These are phyloP conservation scores for Yponomeuta malinellus DNA, from an alignment of 2,888 invertebrate species.

Conservation along the genomic window DNA sequence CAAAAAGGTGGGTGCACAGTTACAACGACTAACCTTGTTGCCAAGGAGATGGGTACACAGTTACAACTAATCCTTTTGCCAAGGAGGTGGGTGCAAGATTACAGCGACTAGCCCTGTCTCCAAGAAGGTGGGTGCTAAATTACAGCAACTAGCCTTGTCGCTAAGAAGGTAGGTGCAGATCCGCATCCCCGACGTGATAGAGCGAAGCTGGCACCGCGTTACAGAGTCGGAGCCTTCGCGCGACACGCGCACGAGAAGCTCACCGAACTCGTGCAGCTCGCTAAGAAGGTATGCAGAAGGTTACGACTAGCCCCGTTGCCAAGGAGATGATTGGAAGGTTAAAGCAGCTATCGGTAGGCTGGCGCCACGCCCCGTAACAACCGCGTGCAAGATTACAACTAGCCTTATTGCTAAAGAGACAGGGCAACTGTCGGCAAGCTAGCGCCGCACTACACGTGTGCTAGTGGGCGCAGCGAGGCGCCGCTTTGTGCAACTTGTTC, in stretches of 20 bases:
- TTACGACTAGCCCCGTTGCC: too few species aligned
- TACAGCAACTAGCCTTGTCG: too few species aligned
- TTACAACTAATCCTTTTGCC: constrained; percentile 37
- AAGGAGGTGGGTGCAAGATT: too few species aligned
- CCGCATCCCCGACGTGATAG: constrained; percentile 87
- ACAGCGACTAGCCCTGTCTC: constrained; percentile 54
- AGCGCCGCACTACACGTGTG: constrained; percentile 90
- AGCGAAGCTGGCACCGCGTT: constrained; percentile 87
- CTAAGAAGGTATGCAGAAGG: constrained; percentile 80
- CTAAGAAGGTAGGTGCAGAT: constrained; percentile 79
- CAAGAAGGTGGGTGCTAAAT: too few species aligned
- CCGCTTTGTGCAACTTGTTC: constrained; percentile 87
- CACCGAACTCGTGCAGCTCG: constrained; percentile 88
- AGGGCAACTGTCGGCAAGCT: constrained; percentile 81
- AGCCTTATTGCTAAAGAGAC: too few species aligned
- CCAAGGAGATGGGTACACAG: too few species aligned
- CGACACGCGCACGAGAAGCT: constrained; percentile 88
- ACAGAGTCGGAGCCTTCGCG: constrained; percentile 89
- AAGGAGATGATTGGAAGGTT: too few species aligned
- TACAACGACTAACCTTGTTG: constrained; percentile 54
- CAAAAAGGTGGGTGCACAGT: too few species aligned
- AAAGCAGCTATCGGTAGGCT: constrained; percentile 81
- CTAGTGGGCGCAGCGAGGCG: constrained; percentile 87
- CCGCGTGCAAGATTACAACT: constrained; percentile 41
- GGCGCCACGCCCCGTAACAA: constrained; percentile 87